phyloP scores from a whole-genome alignment of 2,797 vertebrate genomes.

The Eupleurogrammus muticus region DNA sequence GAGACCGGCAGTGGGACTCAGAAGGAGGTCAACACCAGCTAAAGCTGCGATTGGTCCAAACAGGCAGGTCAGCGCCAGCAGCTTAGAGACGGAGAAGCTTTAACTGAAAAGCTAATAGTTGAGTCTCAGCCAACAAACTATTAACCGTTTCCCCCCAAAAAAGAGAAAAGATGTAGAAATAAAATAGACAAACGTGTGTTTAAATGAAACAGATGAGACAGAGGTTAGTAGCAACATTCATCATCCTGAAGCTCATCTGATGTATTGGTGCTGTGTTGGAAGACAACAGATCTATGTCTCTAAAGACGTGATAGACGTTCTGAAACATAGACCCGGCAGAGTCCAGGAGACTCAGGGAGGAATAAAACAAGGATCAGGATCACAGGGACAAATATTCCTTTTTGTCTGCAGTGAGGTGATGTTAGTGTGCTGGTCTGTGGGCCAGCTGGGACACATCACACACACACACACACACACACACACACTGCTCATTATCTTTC shows the following conservation, averaged over 20 bases:
- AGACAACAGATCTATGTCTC: too few species aligned
- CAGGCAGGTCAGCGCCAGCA: slow-evolving; percentile 41
- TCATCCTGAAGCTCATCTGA: too few species aligned
- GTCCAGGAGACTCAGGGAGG: too few species aligned
- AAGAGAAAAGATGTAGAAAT: slow-evolving; percentile 45
- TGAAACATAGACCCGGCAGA: too few species aligned
- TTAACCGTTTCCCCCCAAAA: slow-evolving; percentile 62
- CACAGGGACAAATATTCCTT: slow-evolving; percentile 72
- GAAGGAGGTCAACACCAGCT: slow-evolving; percentile 65
- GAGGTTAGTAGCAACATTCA: too few species aligned
- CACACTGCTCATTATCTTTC: slow-evolving; percentile 84
- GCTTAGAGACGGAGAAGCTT: slow-evolving; percentile 61
- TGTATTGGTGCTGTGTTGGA: too few species aligned
- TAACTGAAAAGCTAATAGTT: slow-evolving; percentile 63
- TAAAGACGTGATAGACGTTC: too few species aligned
- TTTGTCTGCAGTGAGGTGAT: slow-evolving; percentile 76
- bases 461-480: slow-evolving; percentile 34
- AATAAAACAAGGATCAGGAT: slow-evolving; percentile 6
- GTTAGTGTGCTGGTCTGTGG: slow-evolving; percentile 73
- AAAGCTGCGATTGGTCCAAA: slow-evolving; percentile 57
- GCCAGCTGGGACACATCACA: slow-evolving; percentile 82
- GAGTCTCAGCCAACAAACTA: slow-evolving; percentile 50
- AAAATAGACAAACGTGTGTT: slow-evolving; percentile 30
- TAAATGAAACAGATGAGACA: slow-evolving; percentile 22
- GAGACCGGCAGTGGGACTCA: slow-evolving; percentile 47